Conservation (phyloP, 1,140 invertebrate genomes). For the Lanistes nyassanus region DNA sequence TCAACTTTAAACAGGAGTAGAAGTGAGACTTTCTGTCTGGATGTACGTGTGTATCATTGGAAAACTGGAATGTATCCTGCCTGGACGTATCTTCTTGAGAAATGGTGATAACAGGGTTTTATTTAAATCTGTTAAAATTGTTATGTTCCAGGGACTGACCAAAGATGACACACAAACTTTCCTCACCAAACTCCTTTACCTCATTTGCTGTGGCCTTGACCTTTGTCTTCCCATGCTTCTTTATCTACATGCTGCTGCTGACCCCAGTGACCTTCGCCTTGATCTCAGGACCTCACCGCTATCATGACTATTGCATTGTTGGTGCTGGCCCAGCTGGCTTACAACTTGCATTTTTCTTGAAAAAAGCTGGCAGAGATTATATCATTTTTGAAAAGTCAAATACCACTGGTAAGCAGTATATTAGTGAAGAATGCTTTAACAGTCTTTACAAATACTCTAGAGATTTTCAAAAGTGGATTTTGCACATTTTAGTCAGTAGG, state of each 20-base stretch:
- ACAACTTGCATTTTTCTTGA: slow-evolving; percentile 67
- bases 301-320: slow-evolving; percentile 67
- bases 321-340: slow-evolving; percentile 69
- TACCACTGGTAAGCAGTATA: slow-evolving; percentile 60
- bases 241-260: slow-evolving; percentile 14
- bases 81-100: not conserved
- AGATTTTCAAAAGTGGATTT: no score
- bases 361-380: slow-evolving; percentile 63
- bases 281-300: slow-evolving; percentile 8
- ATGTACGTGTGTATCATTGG: not conserved
- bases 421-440: not conserved
- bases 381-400: slow-evolving; percentile 67
- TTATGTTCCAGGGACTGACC: not conserved
- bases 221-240: slow-evolving; percentile 24
- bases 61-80: no score
- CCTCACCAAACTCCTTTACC: not conserved
- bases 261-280: slow-evolving; percentile 17
- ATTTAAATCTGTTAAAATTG: not conserved
- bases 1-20: not conserved
- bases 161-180: slow-evolving; percentile 13
- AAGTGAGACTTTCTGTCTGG: not conserved
- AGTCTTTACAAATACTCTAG: no score
- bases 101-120: not conserved
- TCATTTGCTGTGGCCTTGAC: slow-evolving; percentile 20
- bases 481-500: no score